phyloP scores from a whole-genome alignment of 1,140 invertebrate species.

The Panagrolaimus sp. region DNA sequence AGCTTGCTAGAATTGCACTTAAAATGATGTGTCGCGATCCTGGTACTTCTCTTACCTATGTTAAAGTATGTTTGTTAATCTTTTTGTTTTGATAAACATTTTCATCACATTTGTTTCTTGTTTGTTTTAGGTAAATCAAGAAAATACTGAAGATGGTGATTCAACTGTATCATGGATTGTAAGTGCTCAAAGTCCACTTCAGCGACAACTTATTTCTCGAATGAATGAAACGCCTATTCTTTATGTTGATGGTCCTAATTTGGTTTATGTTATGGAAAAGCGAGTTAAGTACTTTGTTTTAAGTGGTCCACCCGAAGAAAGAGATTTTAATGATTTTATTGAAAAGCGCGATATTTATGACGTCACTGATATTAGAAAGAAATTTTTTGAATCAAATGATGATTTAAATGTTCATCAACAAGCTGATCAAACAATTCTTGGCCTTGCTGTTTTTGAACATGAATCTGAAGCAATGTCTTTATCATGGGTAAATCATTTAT shows the following conservation, averaged over 20 bases:
- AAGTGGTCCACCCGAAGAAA: constrained; percentile 64
- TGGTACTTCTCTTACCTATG: constrained; percentile 68
- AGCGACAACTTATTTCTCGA: constrained; percentile 69
- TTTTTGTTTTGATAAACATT: not conserved
- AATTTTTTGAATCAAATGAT: constrained; percentile 34
- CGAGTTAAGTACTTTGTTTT: constrained; percentile 79
- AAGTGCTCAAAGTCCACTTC: constrained; percentile 74
- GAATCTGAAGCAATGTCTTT: constrained; percentile 72
- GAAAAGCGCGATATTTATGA: constrained; percentile 32
- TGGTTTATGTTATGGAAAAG: constrained; percentile 71
- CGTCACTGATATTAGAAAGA: constrained; percentile 19
- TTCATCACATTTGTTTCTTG: constrained; percentile 18
- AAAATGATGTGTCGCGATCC: constrained; percentile 77
- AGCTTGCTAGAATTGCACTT: constrained; percentile 79
- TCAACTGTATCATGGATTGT: constrained; percentile 79
- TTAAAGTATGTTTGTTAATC: constrained; percentile 63
- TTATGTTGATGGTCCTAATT: constrained; percentile 79
- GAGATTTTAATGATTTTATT: constrained; percentile 30
- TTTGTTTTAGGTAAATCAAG: constrained; percentile 17
- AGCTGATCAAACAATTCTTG: constrained; percentile 80
- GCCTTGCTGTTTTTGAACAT: constrained; percentile 78
- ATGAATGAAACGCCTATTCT: constrained; percentile 66
- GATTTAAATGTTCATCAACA: constrained; percentile 74
- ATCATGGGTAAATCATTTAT: constrained; percentile 81
- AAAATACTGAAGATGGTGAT: constrained; percentile 67